phyloP scores from a whole-genome alignment of 92 coral and sea anemone genomes.

The Paragorgia papillata region DNA sequence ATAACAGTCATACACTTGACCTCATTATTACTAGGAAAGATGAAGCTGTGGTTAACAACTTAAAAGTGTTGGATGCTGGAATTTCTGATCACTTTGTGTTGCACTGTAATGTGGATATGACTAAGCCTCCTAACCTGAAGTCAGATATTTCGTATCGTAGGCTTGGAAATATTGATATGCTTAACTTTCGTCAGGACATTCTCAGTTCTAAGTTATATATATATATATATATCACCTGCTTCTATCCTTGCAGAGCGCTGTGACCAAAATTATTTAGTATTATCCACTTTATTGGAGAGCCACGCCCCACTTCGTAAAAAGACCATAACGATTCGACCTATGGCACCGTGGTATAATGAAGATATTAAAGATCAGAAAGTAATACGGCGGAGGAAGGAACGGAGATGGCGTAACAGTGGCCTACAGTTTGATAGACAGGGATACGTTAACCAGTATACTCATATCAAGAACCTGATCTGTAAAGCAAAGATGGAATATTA shows the following conservation, averaged over 20 bases:
- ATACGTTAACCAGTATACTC: too few relatives aligned
- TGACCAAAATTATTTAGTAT: not conserved
- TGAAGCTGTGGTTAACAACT: conserved; percentile 19
- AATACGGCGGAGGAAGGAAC: not conserved
- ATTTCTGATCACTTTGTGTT: conserved; percentile 17
- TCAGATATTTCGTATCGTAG: not conserved
- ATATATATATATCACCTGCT: not conserved
- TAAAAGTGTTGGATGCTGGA: conserved; percentile 28
- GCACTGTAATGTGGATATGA: not conserved
- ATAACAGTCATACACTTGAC: conserved; percentile 18
- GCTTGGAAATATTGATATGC: not conserved
- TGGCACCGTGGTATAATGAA: not conserved
- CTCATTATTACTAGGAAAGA: conserved; percentile 49
- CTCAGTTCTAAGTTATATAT: not conserved
- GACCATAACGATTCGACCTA: not conserved
- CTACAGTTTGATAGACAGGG: not conserved
- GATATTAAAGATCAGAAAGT: not conserved
- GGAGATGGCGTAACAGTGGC: not conserved
- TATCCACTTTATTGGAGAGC: not conserved
- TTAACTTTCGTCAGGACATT: not conserved
- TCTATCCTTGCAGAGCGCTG: not conserved
- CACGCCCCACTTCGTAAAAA: conserved; percentile 1
- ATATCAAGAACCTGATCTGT: too few relatives aligned
- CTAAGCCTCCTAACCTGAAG: not conserved
- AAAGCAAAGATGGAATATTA: too few relatives aligned